phyloP scores from a whole-genome alignment of 2,113 vertebrate genomes.

The Gulo gulo region DNA sequence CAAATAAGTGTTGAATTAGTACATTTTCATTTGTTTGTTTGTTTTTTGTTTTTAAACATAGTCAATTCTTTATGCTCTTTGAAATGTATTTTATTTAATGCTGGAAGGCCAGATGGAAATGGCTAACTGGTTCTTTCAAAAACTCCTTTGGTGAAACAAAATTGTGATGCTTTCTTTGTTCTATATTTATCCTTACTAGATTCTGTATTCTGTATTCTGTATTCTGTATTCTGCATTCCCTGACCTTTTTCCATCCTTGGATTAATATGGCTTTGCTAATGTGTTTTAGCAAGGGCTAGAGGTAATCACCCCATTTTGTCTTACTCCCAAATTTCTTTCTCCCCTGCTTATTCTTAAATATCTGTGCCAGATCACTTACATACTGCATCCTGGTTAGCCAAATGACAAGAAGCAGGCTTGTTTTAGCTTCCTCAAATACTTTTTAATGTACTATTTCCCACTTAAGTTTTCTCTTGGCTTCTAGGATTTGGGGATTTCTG shows the following conservation, averaged over 20 bases:
- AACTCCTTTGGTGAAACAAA: background rate
- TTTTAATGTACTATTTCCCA: background rate
- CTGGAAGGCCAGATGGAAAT: background rate
- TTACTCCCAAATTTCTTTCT: background rate
- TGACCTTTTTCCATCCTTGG: background rate
- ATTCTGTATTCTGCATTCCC: too few species aligned
- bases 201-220: too few species aligned
- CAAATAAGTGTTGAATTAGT: background rate
- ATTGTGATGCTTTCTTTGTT: background rate
- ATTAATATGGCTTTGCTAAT: background rate
- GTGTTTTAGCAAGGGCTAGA: background rate
- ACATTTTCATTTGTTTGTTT: background rate
- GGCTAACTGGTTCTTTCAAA: background rate
- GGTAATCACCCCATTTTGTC: background rate
- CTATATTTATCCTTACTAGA: background rate
- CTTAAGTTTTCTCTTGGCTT: background rate
- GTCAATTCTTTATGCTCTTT: background rate
- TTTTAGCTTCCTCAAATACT: background rate
- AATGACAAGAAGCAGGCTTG: background rate
- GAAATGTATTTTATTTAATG: background rate
- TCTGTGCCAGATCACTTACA: background rate
- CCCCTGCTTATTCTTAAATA: background rate
- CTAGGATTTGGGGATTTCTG: background rate
- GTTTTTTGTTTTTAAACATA: background rate
- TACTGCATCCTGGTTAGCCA: background rate